Base-by-base conservation (phyloP, 2,888 invertebrate genomes). In the Apomyelois bistriatella region DNA sequence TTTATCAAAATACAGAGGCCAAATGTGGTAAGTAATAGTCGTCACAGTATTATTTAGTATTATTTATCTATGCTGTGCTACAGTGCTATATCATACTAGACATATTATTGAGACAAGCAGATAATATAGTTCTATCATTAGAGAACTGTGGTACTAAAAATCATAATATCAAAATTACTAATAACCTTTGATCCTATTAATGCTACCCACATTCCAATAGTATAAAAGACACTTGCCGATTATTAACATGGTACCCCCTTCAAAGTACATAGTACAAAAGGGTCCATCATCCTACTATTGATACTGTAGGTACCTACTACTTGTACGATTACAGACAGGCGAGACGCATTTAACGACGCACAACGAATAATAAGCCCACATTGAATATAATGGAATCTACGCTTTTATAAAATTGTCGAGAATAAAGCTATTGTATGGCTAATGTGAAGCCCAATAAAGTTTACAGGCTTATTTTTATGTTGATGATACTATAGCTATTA, bases 291-390 rank as follows among this genome's bases (percentile, higher is more conserved):
- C 22, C 46, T 28, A 51, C 43, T 42, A 49, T 43, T 12, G 50
- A 5, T 22, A 22, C 22, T 22, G 22, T 22, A 5, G 2, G 16
- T 28, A 40, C 38, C 28, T 41, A 42, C 51, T 41, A 54, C 60
- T 62, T 66, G 66, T 65, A 64, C 59, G 58, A 61, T 64, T 58
- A 59, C 66, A 67, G 73, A 71, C 67, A 68, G 65, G 70, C 70
- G 59, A 73, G 60, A 61, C 66, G 68, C 67, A 69, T 66, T 46
- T 67, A 69, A 70, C 64, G 65, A 78, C 73, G 71, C 69, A 59
- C 60, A 55, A 65, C 58, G 76, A 78, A 79, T 78, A 78, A 76
- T 76, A 78, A 74, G 69, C 75, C 75, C 76, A 73, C 72, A 76
- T 78, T 63, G 64, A 16, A 40, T 40, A 40, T 50, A 68, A 70